These are phyloP conservation scores for Melanostoma scalare DNA, from an alignment of 2,888 invertebrate genomes.

Conservation along the genomic window DNA sequence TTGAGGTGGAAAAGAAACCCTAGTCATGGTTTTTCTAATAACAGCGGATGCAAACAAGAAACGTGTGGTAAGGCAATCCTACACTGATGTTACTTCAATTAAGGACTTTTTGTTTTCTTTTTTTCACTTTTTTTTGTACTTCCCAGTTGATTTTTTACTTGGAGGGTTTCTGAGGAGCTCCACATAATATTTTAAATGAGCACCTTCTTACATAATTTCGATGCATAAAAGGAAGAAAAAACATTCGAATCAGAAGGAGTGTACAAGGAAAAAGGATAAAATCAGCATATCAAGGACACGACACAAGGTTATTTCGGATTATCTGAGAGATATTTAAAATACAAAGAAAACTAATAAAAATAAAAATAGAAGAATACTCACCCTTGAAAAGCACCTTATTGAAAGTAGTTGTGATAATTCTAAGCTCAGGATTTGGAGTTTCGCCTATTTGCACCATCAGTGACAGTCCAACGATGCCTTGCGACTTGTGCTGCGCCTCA, in stretches of 20 bases:
- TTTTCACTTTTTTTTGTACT: neutral
- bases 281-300: constrained; percentile 24
- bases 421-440: constrained; percentile 91
- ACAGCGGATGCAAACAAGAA: constrained; percentile 64
- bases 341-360: constrained; percentile 38
- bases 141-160: neutral
- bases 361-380: constrained; percentile 82
- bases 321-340: constrained; percentile 27
- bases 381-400: constrained; percentile 93
- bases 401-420: constrained; percentile 93
- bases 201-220: too few relatives aligned
- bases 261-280: neutral
- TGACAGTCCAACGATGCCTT: constrained; percentile 97
- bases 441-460: constrained; percentile 97
- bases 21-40: constrained; percentile 44
- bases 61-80: constrained; percentile 74
- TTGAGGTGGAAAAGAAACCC: neutral
- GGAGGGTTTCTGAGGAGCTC: neutral
- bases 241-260: too few relatives aligned
- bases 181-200: constrained; percentile 4
- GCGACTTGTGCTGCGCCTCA: constrained; percentile 97
- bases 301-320: constrained; percentile 5
- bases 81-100: constrained; percentile 74
- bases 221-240: too few relatives aligned
- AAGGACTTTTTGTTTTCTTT: constrained; percentile 60